Evolutionary conservation across 64 coral and sea anemone genomes (phyloP).

Genomic region (Pocillopora damicornis): DNA sequence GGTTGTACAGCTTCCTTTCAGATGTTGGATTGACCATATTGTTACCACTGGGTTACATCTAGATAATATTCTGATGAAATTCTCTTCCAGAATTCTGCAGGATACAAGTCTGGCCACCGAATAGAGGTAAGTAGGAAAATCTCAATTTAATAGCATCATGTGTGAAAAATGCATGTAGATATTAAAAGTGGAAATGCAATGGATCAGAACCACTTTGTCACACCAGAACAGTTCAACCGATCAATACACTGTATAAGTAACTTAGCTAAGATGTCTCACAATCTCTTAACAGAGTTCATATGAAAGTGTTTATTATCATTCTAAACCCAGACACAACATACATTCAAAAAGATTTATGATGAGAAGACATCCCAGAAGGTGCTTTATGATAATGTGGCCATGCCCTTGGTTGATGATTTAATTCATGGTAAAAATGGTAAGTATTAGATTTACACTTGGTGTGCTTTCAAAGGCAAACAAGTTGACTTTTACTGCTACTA

Average conservation of each 20-base stretch:
- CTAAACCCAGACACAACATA: constrained; percentile 76
- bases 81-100: constrained; percentile 57
- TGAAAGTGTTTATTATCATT: not conserved
- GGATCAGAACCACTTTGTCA: not conserved
- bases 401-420: constrained; percentile 86
- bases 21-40: no score
- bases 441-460: not conserved
- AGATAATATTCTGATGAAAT: not conserved
- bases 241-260: not conserved
- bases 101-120: constrained; percentile 74
- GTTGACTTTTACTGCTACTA: no score
- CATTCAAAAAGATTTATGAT: constrained; percentile 90
- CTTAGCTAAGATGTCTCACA: not conserved
- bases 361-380: constrained; percentile 79
- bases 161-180: not conserved
- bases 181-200: no score
- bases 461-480: no score
- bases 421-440: constrained; percentile 95
- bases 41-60: no score
- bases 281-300: no score
- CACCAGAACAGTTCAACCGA: not conserved
- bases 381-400: constrained; percentile 81
- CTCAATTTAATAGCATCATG: not conserved
- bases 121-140: constrained; percentile 35
- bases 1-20: no score